phyloP scores from a whole-genome alignment of 2,113 vertebrate species.

The Neodon shergylaensis region DNA sequence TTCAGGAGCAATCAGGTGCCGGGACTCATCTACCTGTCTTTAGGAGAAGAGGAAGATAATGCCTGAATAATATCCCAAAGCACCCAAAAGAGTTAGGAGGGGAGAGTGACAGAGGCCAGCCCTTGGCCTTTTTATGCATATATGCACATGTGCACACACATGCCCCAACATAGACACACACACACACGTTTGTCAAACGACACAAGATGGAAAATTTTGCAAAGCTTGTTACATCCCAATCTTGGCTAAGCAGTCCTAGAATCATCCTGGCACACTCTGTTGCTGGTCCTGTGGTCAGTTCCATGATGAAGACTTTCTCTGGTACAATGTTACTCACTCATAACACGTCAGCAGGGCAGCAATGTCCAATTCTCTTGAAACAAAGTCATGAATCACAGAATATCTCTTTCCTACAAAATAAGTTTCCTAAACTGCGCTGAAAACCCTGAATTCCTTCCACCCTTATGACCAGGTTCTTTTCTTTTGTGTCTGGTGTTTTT shows the following conservation, averaged over 20 bases:
- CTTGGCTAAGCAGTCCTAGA: rapidly evolving
- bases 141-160: too few species aligned
- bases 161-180: neutral
- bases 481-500: neutral
- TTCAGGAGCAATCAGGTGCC: neutral
- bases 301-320: rapidly evolving
- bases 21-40: neutral
- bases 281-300: neutral
- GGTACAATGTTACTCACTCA: neutral
- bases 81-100: too few species aligned
- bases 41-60: too few species aligned
- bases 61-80: neutral
- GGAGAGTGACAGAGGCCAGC: too few species aligned
- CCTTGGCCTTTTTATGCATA: neutral
- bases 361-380: neutral
- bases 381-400: neutral
- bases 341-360: neutral
- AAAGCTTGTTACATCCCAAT: rapidly evolving
- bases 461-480: rapidly evolving
- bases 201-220: neutral
- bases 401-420: slow-evolving; percentile 18
- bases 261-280: rapidly evolving
- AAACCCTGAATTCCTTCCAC: neutral
- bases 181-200: neutral
- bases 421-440: neutral